Percentiles rank a stretch among this genome's conserved stretches.
Conservation (phyloP, 2,797 vertebrate genomes). For the Urosaurus nigricauda region DNA sequence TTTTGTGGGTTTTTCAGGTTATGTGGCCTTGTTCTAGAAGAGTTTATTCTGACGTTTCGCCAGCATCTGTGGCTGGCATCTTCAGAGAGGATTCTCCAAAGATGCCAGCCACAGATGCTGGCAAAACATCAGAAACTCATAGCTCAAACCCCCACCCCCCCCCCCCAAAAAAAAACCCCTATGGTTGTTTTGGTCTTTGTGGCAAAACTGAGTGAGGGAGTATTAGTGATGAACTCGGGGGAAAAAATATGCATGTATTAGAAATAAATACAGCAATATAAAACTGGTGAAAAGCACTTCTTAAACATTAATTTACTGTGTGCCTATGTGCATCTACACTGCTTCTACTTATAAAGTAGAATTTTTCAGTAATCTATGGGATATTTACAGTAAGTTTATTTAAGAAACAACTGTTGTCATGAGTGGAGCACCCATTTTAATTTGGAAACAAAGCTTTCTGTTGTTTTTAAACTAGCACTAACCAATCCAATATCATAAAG, state of each 20-base stretch:
- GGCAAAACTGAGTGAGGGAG: no score
- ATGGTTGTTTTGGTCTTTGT: background rate
- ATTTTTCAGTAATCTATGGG: background rate
- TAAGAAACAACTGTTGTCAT: background rate
- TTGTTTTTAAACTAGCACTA: background rate
- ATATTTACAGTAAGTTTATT: background rate
- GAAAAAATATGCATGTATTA: background rate
- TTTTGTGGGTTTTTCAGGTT: no score
- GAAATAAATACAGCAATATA: background rate
- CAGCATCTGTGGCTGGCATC: no score
- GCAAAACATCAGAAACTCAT: no score
- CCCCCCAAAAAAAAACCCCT: no score
- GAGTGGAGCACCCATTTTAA: background rate
- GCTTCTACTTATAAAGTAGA: background rate
- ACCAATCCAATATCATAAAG: conserved; percentile 57
- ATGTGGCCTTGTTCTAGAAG: no score
- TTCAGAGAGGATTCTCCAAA: no score
- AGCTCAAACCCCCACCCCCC: no score
- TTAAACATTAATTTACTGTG: background rate
- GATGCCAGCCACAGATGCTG: no score
- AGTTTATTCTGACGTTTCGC: no score
- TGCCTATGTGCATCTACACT: no score
- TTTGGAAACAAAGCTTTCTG: background rate
- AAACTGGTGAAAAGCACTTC: background rate
- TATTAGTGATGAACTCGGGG: no score